Evolutionary conservation across 2,888 invertebrate genomes (phyloP).

Genomic region (Tetragonula carbonaria): DNA sequence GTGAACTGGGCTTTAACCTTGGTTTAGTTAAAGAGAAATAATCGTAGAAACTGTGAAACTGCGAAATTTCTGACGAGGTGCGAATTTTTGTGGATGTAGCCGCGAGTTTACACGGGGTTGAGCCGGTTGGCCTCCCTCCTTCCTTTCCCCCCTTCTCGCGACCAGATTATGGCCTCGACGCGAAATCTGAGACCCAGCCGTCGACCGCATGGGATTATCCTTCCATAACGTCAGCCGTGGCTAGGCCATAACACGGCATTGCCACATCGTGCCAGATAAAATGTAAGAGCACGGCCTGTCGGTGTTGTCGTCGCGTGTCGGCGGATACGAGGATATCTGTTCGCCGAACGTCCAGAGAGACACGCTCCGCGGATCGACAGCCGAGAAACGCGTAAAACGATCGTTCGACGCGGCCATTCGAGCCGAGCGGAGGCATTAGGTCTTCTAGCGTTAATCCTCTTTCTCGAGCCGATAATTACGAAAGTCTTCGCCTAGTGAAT

Average conservation of each 20-base stretch:
- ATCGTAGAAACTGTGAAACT: too few species aligned
- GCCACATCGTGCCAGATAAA: slow-evolving; percentile 66
- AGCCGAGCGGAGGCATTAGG: too few species aligned
- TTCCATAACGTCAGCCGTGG: slow-evolving; percentile 70
- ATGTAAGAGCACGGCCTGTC: slow-evolving; percentile 31
- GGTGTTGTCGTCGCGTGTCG: slow-evolving; percentile 26
- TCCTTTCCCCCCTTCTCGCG: slow-evolving; percentile 8
- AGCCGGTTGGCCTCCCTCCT: slow-evolving; percentile 19
- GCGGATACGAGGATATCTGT: slow-evolving; percentile 49
- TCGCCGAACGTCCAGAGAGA: slow-evolving; percentile 12
- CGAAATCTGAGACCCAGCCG: slow-evolving; percentile 65
- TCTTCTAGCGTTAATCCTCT: too few species aligned
- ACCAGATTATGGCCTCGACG: slow-evolving; percentile 52
- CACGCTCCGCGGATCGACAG: slow-evolving; percentile 32
- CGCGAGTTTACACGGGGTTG: slow-evolving; percentile 12
- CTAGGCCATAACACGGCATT: slow-evolving; percentile 63
- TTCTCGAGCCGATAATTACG: too few species aligned
- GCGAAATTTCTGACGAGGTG: neutral
- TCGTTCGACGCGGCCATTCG: slow-evolving; percentile 11
- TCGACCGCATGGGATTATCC: slow-evolving; percentile 75
- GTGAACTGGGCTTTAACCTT: too few species aligned
- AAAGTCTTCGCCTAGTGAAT: too few species aligned
- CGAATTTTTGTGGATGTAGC: slow-evolving; percentile 18
- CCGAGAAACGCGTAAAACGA: slow-evolving; percentile 23
- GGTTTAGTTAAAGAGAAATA: too few species aligned